These are phyloP conservation scores for Protonemura montana DNA, from an alignment of 2,888 invertebrate genomes.

Conservation along the genomic window DNA sequence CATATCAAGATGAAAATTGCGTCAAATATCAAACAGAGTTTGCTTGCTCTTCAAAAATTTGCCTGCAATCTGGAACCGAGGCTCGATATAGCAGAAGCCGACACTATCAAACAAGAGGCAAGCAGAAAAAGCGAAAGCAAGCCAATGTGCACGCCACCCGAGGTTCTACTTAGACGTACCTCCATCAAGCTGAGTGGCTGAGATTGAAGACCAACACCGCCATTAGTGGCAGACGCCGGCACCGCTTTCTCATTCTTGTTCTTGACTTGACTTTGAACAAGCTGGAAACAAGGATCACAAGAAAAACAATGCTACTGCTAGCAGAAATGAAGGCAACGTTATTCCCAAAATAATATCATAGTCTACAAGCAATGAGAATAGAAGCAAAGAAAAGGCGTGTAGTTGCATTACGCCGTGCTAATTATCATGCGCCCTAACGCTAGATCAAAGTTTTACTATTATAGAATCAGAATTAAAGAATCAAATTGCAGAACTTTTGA, in stretches of 20 bases:
- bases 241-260: background rate
- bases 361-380: background rate
- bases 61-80: too few species aligned
- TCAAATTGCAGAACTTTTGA: too few species aligned
- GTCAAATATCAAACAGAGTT: too few species aligned
- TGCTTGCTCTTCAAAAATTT: too few species aligned
- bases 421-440: too few species aligned
- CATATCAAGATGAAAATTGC: too few species aligned
- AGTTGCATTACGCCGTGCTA: too few species aligned
- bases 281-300: background rate
- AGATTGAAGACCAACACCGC: background rate
- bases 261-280: background rate
- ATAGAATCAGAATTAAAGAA: too few species aligned
- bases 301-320: background rate
- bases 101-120: too few species aligned
- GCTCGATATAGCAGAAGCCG: too few species aligned
- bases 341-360: background rate
- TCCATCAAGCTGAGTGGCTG: background rate
- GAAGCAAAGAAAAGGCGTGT: too few species aligned
- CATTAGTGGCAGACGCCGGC: conserved; percentile 14
- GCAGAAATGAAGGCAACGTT: background rate
- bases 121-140: background rate
- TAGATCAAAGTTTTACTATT: too few species aligned
- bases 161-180: background rate
- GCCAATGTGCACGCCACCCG: background rate